Base-by-base conservation (phyloP, 2,888 invertebrate species). In the Sympetrum striolatum region DNA sequence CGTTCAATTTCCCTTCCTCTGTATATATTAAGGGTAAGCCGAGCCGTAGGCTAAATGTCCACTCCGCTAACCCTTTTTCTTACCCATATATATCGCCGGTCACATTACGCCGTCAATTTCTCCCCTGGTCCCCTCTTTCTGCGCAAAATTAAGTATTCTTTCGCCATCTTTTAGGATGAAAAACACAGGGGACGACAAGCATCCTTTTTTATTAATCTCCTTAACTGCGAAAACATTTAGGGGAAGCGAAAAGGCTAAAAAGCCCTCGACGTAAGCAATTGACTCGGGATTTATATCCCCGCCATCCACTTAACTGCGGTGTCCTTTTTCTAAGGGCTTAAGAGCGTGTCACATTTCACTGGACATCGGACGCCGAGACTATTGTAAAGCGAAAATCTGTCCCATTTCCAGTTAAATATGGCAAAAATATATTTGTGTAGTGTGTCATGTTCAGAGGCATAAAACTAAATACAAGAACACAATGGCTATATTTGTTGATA, bases 211-310 rank as follows among this genome's bases (percentile, higher is more conserved):
- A 86, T 86, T 86, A 86, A 86, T 86, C 86, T 86, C 37, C 86
- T 86, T 86, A 60, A 86, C 86, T 86, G 86, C 86, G 64, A 86
- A 86, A 86, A 86, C 86, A 86, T 86, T 86, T 86, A 86, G 35
- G 86, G 86, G 86, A 12, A 86, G 60, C 22, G 58, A 37, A 86
- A 81, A 60, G 37, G 86, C 86, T 86, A 64, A 86, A 86, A 64
- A 86, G 86, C 86, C 37, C 86, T 37, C 60, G 86, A 86, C 86
- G 60, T 86, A 64, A 37, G 86, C 86, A 86, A 86, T 86, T 86
- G 86, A 86, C 86, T 86, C n/a, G 60, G 22, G 58, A 86, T 86
- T 86, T 86, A 86, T 86, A 82, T 58, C 82, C 31, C 10, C 35
- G 22, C 86, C 37, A 37, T n/a, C 86, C 86, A 86, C 86, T 86